Base-by-base conservation (phyloP, 2,888 invertebrate genomes). In the Plebejus anna region DNA sequence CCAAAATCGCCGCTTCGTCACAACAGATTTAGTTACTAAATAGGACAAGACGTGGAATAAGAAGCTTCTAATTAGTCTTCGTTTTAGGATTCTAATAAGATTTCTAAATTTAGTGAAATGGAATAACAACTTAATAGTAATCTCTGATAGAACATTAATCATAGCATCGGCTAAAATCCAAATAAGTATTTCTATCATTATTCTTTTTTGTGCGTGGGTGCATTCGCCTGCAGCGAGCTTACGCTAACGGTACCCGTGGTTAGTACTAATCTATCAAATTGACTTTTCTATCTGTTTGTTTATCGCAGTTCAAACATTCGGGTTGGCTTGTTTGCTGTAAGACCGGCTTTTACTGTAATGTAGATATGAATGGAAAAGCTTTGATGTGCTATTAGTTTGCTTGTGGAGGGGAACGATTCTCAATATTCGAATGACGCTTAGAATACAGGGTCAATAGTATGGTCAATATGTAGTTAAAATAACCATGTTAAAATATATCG, bases 231-330 rank as follows among this genome's bases (percentile, higher is more conserved):
- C 22, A 61, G 61, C 66, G 4, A 66, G 66, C 36, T 36, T 32
- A n/a, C 0, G 13, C n/a, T 42, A 71, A 71, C 71, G 71, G 71
- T 38, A 71, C 71, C 11, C 16, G 42, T 42, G 38, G 71, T 38
- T 71, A 38, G 70, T 70, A 42, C 71, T 28, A 71, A 71, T 42
- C 38, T 71, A 42, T 71, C 7, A 42, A 71, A 71, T 38, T 71
- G 71, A 42, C 71, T 70, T 36, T 70, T 36, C 70, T 42, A 71
- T 71, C 11, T 71, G n/a, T 71, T 71, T 71, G 42, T 9, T 42
- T 71, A 71, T 71, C 42, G n/a, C 42, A 9, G 22, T 7, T n/a
- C 42, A 71, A 71, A 71, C 71, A 71, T 71, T 71, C 42, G n/a
- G 22, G 1, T 38, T 16, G 57, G n/a, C 11, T 57, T 55, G 22